Evolutionary conservation across 1,140 invertebrate genomes (phyloP).

Genomic region (Cardiocondyla obscurior): DNA sequence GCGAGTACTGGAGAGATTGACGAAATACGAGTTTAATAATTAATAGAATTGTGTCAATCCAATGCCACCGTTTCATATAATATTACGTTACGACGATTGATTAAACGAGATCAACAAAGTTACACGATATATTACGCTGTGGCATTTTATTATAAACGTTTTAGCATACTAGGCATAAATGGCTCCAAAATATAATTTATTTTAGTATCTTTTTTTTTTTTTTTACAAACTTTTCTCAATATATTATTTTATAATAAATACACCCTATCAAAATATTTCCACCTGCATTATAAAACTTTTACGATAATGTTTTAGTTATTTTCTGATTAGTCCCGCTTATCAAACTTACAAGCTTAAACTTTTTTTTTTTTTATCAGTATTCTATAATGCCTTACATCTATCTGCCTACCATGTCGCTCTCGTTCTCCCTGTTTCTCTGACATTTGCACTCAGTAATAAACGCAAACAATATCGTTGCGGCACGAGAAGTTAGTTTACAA

Average conservation of each 20-base stretch:
- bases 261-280: neutral
- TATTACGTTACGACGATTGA: conserved; percentile 34
- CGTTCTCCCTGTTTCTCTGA: neutral
- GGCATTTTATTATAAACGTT: neutral
- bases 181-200: conserved; percentile 8
- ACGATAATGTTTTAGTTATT: neutral
- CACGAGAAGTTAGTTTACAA: conserved; percentile 31
- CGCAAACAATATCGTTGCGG: neutral
- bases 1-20: conserved; percentile 46
- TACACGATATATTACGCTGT: conserved; percentile 31
- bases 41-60: conserved; percentile 52
- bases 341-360: neutral
- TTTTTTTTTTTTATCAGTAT: neutral
- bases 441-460: neutral
- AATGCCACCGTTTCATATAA: conserved; percentile 43
- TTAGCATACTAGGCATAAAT: neutral
- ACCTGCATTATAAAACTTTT: neutral
- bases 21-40: conserved; percentile 54
- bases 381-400: neutral
- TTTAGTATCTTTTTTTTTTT: neutral
- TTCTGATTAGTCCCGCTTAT: neutral
- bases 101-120: conserved; percentile 36
- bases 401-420: neutral
- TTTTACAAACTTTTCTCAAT: neutral
- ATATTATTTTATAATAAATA: neutral